Percentiles rank a stretch among this genome's conserved stretches.
Conservation (phyloP, 2,113 vertebrate genomes). For the Ariopsis seemanni region DNA sequence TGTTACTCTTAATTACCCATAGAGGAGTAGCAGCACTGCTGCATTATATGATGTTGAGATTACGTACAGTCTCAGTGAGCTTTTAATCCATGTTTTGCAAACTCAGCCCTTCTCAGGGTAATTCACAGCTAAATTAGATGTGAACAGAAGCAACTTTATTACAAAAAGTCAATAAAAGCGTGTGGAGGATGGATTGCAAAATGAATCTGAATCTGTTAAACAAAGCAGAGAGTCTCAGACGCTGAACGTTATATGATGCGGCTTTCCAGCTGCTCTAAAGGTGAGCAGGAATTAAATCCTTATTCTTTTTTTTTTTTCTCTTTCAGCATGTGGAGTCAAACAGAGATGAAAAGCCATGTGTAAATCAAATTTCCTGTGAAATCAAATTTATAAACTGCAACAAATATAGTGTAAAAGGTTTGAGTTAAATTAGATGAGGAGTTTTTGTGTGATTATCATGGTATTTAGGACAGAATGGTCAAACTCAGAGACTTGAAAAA, state of each 20-base stretch:
- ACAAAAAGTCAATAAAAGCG: constrained; percentile 30
- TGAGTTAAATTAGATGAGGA: constrained; percentile 9
- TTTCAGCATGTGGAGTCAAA: background rate
- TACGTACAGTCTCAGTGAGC: constrained; percentile 14
- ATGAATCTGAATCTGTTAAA: constrained; percentile 8
- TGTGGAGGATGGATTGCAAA: constrained; percentile 7
- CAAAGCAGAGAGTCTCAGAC: background rate
- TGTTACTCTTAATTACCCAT: constrained; percentile 1
- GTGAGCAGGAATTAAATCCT: constrained; percentile 7
- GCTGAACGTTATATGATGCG: background rate
- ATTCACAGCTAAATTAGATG: constrained; percentile 29
- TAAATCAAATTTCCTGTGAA: background rate
- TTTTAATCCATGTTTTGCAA: constrained; percentile 15
- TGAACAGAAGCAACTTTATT: constrained; percentile 17
- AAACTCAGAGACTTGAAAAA: background rate
- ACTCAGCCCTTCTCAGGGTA: constrained; percentile 22
- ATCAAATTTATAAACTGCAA: background rate
- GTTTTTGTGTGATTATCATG: background rate
- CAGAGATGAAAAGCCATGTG: constrained; percentile 4
- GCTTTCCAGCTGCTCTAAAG: constrained; percentile 8
- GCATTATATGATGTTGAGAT: constrained; percentile 11
- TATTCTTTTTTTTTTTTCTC: background rate
- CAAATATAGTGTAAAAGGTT: background rate
- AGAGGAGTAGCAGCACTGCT: constrained; percentile 6
- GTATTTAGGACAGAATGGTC: background rate